Percentiles rank a stretch among this genome's conserved stretches.
Conservation (phyloP, 2,797 vertebrate genomes). For the Ptychadena robeensis region DNA sequence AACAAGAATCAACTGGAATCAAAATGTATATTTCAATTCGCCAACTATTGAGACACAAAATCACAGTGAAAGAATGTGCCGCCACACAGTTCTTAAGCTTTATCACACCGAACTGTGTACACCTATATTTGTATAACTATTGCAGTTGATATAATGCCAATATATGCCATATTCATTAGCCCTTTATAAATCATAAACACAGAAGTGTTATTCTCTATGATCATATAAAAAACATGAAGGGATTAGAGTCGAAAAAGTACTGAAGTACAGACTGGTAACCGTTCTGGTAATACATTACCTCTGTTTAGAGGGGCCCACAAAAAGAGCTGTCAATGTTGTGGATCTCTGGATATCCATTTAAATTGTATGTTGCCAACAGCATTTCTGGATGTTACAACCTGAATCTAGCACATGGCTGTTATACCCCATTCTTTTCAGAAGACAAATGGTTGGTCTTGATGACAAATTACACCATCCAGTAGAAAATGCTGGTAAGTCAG, state of each 20-base stretch:
- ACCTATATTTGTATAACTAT: not conserved
- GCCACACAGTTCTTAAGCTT: no score
- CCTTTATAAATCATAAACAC: not conserved
- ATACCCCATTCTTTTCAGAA: not conserved
- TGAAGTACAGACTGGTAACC: no score
- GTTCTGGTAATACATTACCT: not conserved
- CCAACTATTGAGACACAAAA: not conserved
- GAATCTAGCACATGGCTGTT: not conserved
- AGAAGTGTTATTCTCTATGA: no score
- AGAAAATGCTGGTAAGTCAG: no score
- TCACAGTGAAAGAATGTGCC: not conserved
- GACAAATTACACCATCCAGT: not conserved
- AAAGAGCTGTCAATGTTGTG: not conserved
- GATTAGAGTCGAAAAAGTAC: not conserved
- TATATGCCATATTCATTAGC: no score
- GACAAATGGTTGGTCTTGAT: not conserved
- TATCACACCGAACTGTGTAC: not conserved
- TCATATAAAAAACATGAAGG: not conserved
- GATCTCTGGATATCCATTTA: not conserved
- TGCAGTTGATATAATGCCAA: no score
- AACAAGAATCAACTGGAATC: not conserved
- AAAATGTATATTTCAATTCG: not conserved
- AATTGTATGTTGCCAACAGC: not conserved
- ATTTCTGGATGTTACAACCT: not conserved
- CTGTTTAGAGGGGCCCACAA: not conserved